A percentile compares a stretch with the other conserved stretches of the same genome.
phyloP scores from a whole-genome alignment of 2,888 invertebrate genomes.

The Drosophila barbarae region DNA sequence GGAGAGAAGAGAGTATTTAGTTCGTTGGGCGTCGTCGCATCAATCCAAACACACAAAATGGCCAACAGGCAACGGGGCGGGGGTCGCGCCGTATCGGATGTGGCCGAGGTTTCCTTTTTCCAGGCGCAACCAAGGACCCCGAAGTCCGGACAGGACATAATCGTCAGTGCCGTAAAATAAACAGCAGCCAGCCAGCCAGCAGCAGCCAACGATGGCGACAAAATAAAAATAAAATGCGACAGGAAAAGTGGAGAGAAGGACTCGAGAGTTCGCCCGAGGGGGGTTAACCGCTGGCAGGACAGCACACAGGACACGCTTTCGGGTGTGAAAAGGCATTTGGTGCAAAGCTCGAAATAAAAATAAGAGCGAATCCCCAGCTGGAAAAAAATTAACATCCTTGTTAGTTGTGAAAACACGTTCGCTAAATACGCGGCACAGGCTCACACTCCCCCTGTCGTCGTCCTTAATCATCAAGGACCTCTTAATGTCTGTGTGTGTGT shows the following conservation, averaged over 20 bases:
- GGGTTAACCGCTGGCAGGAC: conserved; percentile 23
- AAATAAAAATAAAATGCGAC: conserved; percentile 70
- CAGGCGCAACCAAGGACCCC: conserved; percentile 14
- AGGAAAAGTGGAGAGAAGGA: conserved; percentile 11
- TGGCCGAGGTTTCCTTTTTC: conserved; percentile 70
- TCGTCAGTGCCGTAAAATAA: conserved; percentile 74
- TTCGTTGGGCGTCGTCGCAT: conserved; percentile 66
- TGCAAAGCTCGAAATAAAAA: conserved; percentile 64
- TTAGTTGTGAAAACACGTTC: conserved; percentile 77
- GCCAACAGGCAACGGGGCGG: conserved; percentile 53
- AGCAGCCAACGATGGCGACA: conserved; percentile 58
- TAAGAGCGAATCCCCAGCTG: conserved; percentile 40
- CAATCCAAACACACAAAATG: conserved; percentile 74
- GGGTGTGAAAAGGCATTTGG: conserved; percentile 73
- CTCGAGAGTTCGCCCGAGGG: conserved; percentile 3
- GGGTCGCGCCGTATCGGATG: conserved; percentile 65
- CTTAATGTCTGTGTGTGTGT: conserved; percentile 42
- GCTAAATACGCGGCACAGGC: conserved; percentile 73
- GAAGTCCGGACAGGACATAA: conserved; percentile 52
- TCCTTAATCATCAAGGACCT: conserved; percentile 33
- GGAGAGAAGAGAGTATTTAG: conserved; percentile 69
- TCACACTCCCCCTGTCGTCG: conserved; percentile 30
- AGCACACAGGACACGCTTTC: conserved; percentile 49
- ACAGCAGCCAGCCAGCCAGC: conserved; percentile 63
- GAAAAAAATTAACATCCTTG: conserved; percentile 77